Evolutionary conservation across 2,113 vertebrate genomes (phyloP).

Genomic region (Proteles cristata): DNA sequence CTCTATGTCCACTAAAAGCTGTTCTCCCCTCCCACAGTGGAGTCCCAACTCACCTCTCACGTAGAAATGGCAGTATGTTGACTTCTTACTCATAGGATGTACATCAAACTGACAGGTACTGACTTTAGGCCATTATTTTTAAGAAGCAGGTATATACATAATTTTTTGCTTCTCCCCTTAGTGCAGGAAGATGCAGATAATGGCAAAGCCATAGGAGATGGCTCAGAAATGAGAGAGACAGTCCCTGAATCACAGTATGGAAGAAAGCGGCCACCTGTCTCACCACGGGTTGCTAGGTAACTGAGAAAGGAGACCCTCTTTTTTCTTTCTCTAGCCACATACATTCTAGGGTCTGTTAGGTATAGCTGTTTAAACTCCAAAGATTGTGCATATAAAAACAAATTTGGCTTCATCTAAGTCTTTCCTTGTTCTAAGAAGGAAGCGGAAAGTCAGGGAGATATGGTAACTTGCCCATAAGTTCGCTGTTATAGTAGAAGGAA

Average conservation of each 20-base stretch:
- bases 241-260: background rate
- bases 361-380: background rate
- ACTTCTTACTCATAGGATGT: background rate
- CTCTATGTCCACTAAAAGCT: background rate
- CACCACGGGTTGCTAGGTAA: background rate
- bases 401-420: background rate
- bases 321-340: background rate
- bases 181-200: rapidly evolving
- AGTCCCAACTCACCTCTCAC: rapidly evolving
- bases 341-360: background rate
- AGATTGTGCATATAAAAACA: background rate
- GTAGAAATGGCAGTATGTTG: background rate
- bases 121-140: background rate
- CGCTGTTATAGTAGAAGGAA: background rate
- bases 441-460: background rate
- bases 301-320: background rate
- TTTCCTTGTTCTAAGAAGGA: background rate
- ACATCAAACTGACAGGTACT: background rate
- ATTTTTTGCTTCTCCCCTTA: too few relatives aligned
- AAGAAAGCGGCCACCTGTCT: background rate
- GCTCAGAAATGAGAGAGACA: rapidly evolving
- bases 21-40: background rate
- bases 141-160: background rate
- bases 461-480: background rate
- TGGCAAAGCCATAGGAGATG: rapidly evolving